Percentiles rank a stretch among this genome's conserved stretches.
Conservation (phyloP, 2,113 vertebrate species). For the Tenebrosternarchus preto region DNA sequence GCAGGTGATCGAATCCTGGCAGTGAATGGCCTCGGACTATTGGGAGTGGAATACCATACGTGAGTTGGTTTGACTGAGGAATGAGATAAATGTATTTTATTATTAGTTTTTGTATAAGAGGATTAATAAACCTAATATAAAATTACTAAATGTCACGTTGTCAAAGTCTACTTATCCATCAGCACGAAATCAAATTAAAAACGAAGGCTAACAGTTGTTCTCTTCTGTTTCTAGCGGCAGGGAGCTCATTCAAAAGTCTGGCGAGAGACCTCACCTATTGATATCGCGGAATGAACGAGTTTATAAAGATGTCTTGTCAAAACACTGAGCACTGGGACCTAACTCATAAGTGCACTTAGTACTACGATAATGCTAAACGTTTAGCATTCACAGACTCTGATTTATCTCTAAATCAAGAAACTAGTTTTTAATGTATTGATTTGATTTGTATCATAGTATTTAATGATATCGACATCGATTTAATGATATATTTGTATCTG, state of each 20-base stretch:
- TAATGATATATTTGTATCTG: no score
- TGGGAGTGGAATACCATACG: slow-evolving; percentile 71
- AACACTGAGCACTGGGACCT: slow-evolving; percentile 53
- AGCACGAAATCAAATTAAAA: not conserved
- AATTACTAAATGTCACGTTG: no score
- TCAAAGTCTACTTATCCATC: no score
- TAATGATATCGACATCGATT: not conserved
- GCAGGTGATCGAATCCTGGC: slow-evolving; percentile 77
- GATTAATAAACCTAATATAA: no score
- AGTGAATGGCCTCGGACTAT: slow-evolving; percentile 75
- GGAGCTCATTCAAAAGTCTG: slow-evolving; percentile 74
- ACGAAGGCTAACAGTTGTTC: not conserved
- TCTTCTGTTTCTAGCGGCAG: slow-evolving; percentile 62
- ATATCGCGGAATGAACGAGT: slow-evolving; percentile 64
- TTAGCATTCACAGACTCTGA: not conserved
- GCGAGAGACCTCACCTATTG: slow-evolving; percentile 69
- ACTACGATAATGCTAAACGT: not conserved
- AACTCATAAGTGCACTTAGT: slow-evolving; percentile 19
- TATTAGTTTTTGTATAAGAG: no score
- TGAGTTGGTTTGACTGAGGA: slow-evolving; percentile 52
- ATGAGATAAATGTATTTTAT: not conserved
- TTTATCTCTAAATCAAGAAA: not conserved
- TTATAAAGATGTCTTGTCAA: slow-evolving; percentile 48
- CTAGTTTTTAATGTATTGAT: slow-evolving; percentile 15
- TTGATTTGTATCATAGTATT: not conserved